Conservation (phyloP, 2,113 vertebrate species). For the Spea multiplicata region DNA sequence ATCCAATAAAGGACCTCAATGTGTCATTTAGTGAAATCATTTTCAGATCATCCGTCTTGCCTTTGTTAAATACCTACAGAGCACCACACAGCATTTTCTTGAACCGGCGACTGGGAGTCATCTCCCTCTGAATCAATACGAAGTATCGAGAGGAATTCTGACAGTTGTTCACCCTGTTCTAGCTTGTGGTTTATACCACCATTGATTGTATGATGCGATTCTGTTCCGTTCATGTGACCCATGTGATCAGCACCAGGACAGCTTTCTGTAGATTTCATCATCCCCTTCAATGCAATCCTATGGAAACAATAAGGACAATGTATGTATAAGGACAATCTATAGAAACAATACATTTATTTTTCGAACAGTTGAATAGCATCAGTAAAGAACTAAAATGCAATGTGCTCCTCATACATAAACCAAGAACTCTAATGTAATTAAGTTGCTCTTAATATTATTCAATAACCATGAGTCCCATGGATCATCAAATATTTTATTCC, state of each 20-base stretch:
- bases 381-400: too few species aligned
- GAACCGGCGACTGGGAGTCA: too few species aligned
- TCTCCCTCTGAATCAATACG: not conserved
- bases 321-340: too few species aligned
- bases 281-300: not conserved
- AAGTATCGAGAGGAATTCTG: constrained; percentile 12
- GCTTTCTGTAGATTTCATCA: not conserved
- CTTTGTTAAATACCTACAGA: constrained; percentile 20
- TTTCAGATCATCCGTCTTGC: not conserved
- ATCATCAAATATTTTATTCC: too few species aligned
- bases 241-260: not conserved
- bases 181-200: not conserved
- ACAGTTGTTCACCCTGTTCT: not conserved
- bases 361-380: too few species aligned
- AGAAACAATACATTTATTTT: too few species aligned
- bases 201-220: not conserved
- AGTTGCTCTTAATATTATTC: too few species aligned
- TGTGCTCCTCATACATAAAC: too few species aligned
- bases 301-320: too few species aligned
- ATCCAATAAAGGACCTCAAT: not conserved
- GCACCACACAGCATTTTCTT: not conserved
- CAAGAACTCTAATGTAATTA: too few species aligned
- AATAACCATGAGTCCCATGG: too few species aligned
- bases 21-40: not conserved
- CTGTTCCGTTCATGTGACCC: not conserved